A percentile compares a stretch with the other conserved stretches of the same genome.
phyloP scores from a whole-genome alignment of 1,140 invertebrate species.

The Copidosoma floridanum region DNA sequence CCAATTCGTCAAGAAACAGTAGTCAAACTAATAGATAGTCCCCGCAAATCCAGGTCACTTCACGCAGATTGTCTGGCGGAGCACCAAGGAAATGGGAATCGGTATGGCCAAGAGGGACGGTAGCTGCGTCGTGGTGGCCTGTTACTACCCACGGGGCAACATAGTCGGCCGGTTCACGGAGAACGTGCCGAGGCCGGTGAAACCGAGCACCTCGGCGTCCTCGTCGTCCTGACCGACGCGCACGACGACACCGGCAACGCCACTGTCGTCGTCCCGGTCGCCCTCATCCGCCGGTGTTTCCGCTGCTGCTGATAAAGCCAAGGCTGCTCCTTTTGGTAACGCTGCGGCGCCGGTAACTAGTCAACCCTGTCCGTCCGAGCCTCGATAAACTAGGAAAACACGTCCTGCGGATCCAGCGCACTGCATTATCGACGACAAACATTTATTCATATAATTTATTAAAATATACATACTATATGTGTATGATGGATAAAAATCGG shows the following conservation, averaged over 20 bases:
- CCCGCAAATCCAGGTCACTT: conserved; percentile 62
- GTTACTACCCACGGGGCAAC: conserved; percentile 83
- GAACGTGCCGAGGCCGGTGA: conserved; percentile 65
- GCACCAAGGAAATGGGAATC: conserved; percentile 70
- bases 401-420: no score
- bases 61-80: conserved; percentile 76
- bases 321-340: no score
- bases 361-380: background rate
- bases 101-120: conserved; percentile 68
- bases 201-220: conserved; percentile 2
- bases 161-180: conserved; percentile 68
- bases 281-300: no score
- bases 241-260: background rate
- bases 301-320: no score
- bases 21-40: no score
- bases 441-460: no score
- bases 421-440: no score
- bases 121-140: conserved; percentile 69
- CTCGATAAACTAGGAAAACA: background rate
- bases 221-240: background rate
- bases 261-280: no score
- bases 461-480: no score
- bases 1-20: no score
- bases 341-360: background rate
- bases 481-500: no score